Percentiles rank a stretch among this genome's conserved stretches.
These are phyloP conservation scores for Drosophila suzukii DNA, from an alignment of 1,140 invertebrate genomes.

Conservation along the genomic window DNA sequence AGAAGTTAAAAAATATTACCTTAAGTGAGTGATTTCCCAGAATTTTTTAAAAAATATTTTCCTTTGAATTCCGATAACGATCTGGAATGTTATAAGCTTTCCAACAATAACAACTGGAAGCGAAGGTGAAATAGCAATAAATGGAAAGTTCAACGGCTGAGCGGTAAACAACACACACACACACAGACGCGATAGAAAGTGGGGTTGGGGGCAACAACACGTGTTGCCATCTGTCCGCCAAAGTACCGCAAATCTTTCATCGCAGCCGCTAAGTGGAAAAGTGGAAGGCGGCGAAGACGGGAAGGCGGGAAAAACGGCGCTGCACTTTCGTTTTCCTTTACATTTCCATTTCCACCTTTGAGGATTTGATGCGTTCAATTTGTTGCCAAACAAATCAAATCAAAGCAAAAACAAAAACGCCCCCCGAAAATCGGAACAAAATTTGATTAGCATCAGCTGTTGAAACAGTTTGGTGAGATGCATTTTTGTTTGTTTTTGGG, in stretches of 20 bases:
- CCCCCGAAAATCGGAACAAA: constrained; percentile 10
- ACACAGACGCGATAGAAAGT: background rate
- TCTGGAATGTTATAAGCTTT: constrained; percentile 55
- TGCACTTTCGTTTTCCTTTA: constrained; percentile 56
- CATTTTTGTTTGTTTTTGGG: constrained; percentile 45
- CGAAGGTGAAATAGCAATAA: constrained; percentile 54
- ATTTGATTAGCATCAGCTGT: constrained; percentile 80
- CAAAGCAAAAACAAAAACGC: constrained; percentile 55
- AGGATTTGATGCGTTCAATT: constrained; percentile 70
- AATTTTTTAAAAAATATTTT: background rate
- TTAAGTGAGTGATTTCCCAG: no score
- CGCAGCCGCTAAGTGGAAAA: constrained; percentile 68
- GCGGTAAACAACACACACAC: constrained; percentile 55
- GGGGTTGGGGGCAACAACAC: constrained; percentile 46
- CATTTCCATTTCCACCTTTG: constrained; percentile 42
- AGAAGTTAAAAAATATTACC: no score
- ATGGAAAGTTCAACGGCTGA: constrained; percentile 69
- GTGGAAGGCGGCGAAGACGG: constrained; percentile 18
- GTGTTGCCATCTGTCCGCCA: constrained; percentile 74
- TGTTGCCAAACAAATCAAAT: constrained; percentile 81
- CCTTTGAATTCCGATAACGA: constrained; percentile 39
- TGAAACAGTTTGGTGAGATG: constrained; percentile 65
- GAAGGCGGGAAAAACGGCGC: constrained; percentile 10
- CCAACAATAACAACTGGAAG: constrained; percentile 42
- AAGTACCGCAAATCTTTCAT: constrained; percentile 77